Evolutionary conservation across 2,113 vertebrate species (phyloP), one percentile per base, ranked within the genome.

Genomic region (Pangasianodon hypophthalmus): DNA sequence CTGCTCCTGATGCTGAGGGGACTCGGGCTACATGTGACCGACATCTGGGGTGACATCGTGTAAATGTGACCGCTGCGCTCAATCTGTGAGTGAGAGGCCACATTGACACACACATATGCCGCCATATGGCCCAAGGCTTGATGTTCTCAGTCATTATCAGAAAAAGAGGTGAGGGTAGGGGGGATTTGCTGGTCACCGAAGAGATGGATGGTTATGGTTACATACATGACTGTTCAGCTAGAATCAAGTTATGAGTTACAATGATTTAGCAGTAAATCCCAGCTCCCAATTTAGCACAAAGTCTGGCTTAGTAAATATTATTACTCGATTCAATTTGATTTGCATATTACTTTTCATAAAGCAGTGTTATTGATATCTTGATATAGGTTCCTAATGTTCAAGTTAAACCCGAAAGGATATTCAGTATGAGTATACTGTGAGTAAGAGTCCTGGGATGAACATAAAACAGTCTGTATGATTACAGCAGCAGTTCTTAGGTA

Each of bases 31-130:
- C 87, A 75, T 88, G 92, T 86, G 87, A 90, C 73, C 67, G 86
- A 91, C 92, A 91, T 90, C 92, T 92, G 90, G 89, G 89, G 87
- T 90, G 89, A 91, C 89, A 90, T 87, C 85, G 89, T 91, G 89
- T 90, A 89, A 92, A 90, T 91, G 83, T 92, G 92, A 91, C 92
- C 90, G 87, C 92, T 90, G 89, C 46, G 89, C 85, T 87, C 90
- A 91, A 89, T 88, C 84, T 90, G 90, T 89, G 87, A 88, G 85
- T 81, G 84, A 80, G 69, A 90, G 85, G 75, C 87, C 89, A 90
- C 81, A 91, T 46, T n/a, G 62, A 84, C 87, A 81, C 87, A 87
- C 87, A 87, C 92, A 92, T 92, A 92, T 92, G 90, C 87, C 88
- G 86, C 91, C 90, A 91, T 91, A 92, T 92, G 92, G 88, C 80